These are phyloP conservation scores for Formica aserva DNA, from an alignment of 2,888 invertebrate species.

Conservation along the genomic window DNA sequence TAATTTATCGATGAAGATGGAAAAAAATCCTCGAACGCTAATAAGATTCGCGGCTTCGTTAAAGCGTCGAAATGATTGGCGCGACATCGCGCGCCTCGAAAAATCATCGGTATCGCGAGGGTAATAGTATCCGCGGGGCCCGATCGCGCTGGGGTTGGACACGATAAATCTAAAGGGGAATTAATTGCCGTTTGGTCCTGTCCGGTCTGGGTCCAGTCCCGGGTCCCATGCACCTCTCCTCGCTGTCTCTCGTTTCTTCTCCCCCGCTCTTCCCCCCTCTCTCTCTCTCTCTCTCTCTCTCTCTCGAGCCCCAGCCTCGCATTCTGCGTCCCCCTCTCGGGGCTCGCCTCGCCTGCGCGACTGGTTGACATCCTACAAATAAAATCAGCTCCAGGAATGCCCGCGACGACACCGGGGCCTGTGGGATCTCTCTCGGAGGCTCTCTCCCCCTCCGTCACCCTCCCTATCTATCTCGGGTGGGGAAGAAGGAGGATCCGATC, in stretches of 20 bases:
- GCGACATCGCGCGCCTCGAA: slow-evolving; percentile 54
- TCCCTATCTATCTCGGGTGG: slow-evolving; percentile 66
- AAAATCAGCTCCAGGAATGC: slow-evolving; percentile 85
- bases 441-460: slow-evolving; percentile 53
- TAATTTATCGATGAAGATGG: background rate
- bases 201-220: slow-evolving; percentile 78
- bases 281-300: slow-evolving; percentile 53
- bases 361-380: slow-evolving; percentile 85
- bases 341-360: slow-evolving; percentile 77
- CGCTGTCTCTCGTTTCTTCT: slow-evolving; percentile 51
- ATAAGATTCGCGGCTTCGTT: slow-evolving; percentile 14
- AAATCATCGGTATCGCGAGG: slow-evolving; percentile 66
- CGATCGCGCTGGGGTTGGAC: slow-evolving; percentile 81
- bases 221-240: slow-evolving; percentile 76
- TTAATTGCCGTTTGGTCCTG: slow-evolving; percentile 84
- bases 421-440: slow-evolving; percentile 79
- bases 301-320: slow-evolving; percentile 57
- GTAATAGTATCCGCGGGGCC: slow-evolving; percentile 73
- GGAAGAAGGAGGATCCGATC: slow-evolving; percentile 61
- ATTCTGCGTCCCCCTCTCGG: slow-evolving; percentile 73
- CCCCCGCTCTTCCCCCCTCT: slow-evolving; percentile 47
- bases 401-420: slow-evolving; percentile 83
- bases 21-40: background rate
- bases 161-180: slow-evolving; percentile 84
- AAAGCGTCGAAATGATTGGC: slow-evolving; percentile 75